These are phyloP conservation scores for Parapristionchus giblindavisi DNA, from an alignment of 2,888 invertebrate genomes.

Conservation along the genomic window DNA sequence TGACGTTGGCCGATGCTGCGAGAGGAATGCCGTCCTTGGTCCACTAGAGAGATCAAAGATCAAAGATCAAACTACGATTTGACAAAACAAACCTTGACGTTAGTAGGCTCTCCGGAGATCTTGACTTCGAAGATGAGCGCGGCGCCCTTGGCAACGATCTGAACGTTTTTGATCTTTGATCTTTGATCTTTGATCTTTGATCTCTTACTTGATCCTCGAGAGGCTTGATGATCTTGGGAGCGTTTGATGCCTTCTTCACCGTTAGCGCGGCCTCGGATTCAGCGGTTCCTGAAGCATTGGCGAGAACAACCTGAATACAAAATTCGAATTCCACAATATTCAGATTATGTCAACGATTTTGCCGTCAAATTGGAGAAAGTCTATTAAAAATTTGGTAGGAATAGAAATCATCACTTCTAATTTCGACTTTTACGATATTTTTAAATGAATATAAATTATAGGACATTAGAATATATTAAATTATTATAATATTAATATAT, in stretches of 20 bases:
- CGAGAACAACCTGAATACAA: conserved; percentile 49
- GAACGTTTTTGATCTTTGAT: background rate
- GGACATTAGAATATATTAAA: background rate
- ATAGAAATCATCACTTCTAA: too few species aligned
- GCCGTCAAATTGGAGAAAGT: too few species aligned
- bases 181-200: background rate
- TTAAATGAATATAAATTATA: too few species aligned
- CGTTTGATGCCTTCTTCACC: conserved; percentile 56
- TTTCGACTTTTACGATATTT: too few species aligned
- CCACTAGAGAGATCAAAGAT: conserved; percentile 70
- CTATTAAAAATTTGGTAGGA: too few species aligned
- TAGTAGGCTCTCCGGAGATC: conserved; percentile 71
- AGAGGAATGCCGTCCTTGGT: conserved; percentile 81
- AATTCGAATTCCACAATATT: background rate
- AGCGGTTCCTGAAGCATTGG: conserved; percentile 63
- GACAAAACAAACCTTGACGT: conserved; percentile 43
- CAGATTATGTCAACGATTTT: background rate
- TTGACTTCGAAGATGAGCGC: conserved; percentile 65
- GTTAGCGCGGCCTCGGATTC: conserved; percentile 63
- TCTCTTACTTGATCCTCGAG: conserved; percentile 67
- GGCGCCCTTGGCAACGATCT: conserved; percentile 65
- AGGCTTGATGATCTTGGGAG: conserved; percentile 65
- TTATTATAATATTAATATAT: background rate
- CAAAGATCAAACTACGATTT: background rate
- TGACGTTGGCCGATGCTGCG: conserved; percentile 57